Evolutionary conservation across 1,140 invertebrate species (phyloP), one percentile per base, ranked within the genome.

Genomic region (Zaprionus nigranus): DNA sequence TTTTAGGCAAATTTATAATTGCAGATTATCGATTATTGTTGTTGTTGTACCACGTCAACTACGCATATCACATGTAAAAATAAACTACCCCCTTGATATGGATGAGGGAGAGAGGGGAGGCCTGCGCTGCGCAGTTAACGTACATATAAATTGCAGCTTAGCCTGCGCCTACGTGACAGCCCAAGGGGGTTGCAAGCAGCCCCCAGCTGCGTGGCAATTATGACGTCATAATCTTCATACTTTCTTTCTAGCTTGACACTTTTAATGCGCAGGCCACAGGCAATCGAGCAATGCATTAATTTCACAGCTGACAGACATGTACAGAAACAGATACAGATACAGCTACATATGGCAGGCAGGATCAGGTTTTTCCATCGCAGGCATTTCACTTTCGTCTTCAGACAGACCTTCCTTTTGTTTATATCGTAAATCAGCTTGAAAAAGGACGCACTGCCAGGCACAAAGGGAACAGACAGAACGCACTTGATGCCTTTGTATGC

Each of bases 81-180:
- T 63, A 75, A 75, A 75, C 72, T 5, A 75, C 65, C 72, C 72
- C 71, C 22, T 28, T 36, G 12, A 69, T 17, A n/a, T 22, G n/a
- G 15, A 49, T 57, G 22, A n/a, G n/a, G n/a, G 24, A 58, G 53
- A 24, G 30, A 17, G 63, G 51, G 22, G 70, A 26, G 38, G 46
- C 53, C 34, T 53, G 77, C 51, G 81, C 79, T 86, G 82, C 83
- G 83, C 82, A 87, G 82, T 79, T 46, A 49, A 24, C 22, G 49
- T 11, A 34, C 17, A 34, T 38, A 54, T 64, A 54, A 64, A 75
- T 71, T 85, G 82, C 83, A 86, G 71, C 17, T 46, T 70, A 24
- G 66, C 63, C 72, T 82, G 64, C 26, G 51, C 53, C 82, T 70
- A 79, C 82, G 72, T 77, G 82, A 43, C 2, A 30, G 4, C 65